Conservation (phyloP, 2,888 invertebrate species). For the Charanyca ferruginea region DNA sequence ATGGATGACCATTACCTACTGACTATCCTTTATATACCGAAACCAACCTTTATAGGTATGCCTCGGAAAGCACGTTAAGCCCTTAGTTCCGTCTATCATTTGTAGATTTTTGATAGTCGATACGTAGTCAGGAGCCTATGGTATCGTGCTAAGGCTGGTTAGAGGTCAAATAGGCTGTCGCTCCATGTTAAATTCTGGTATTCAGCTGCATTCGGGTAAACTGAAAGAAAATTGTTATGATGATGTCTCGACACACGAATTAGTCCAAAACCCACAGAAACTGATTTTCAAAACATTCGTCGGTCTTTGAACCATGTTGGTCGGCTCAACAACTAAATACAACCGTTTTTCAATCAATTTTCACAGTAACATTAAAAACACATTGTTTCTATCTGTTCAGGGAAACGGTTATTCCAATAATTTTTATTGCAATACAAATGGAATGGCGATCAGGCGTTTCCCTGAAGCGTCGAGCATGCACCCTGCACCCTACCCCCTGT, state of each 20-base stretch:
- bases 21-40: no score
- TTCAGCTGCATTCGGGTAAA: no score
- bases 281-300: background rate
- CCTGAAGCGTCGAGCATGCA: conserved; percentile 48
- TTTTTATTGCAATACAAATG: conserved; percentile 41
- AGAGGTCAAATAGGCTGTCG: no score
- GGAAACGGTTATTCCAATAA: conserved; percentile 44
- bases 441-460: conserved; percentile 44
- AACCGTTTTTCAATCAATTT: conserved; percentile 14
- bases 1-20: no score
- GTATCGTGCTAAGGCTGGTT: no score
- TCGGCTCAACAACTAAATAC: background rate
- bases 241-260: background rate
- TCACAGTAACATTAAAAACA: conserved; percentile 37
- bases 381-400: conserved; percentile 33
- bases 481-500: conserved; percentile 39
- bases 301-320: conserved; percentile 14
- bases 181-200: no score
- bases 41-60: no score
- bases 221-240: no score
- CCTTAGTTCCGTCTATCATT: no score
- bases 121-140: no score
- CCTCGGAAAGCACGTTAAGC: no score
- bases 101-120: no score
- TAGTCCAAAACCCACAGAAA: background rate